These are phyloP conservation scores for Crotalus viridis DNA, from an alignment of 2,113 vertebrate genomes.

Conservation along the genomic window DNA sequence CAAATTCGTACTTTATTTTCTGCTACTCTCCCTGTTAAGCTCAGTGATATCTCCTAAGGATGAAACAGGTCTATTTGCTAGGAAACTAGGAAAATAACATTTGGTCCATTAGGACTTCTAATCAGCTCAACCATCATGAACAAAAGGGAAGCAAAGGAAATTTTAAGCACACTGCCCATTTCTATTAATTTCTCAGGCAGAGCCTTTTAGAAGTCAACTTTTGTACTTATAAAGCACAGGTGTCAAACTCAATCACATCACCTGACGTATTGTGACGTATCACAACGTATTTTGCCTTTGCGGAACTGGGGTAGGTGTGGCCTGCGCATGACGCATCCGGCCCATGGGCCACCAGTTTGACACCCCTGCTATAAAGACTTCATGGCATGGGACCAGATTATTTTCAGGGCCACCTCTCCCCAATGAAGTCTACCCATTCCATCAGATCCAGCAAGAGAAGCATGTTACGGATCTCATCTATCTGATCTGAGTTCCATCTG, in stretches of 20 bases:
- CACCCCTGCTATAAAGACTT: not conserved
- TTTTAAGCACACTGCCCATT: not conserved
- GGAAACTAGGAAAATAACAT: slow-evolving; percentile 33
- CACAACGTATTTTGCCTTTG: too few relatives aligned
- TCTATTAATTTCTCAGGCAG: slow-evolving; percentile 14
- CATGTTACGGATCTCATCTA: not conserved
- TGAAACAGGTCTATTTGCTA: slow-evolving; percentile 34
- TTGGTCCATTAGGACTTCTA: slow-evolving; percentile 15
- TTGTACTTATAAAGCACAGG: not conserved
- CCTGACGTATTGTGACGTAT: too few relatives aligned
- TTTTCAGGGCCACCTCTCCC: not conserved
- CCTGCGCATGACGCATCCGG: too few relatives aligned
- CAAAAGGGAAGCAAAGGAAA: slow-evolving; percentile 35
- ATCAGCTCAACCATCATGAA: slow-evolving; percentile 23
- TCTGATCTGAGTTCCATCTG: not conserved
- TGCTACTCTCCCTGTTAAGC: slow-evolving; percentile 44
- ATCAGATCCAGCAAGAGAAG: not conserved
- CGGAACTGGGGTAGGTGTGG: too few relatives aligned
- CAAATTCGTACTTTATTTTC: slow-evolving; percentile 37
- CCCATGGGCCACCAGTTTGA: too few relatives aligned
- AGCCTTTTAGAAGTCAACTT: slow-evolving; percentile 25
- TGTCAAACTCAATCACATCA: too few relatives aligned
- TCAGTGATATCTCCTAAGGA: slow-evolving; percentile 41
- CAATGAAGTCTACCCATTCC: not conserved
- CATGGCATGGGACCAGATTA: not conserved